Conservation (phyloP, 2,797 vertebrate genomes). For the Propithecus perrieri region DNA sequence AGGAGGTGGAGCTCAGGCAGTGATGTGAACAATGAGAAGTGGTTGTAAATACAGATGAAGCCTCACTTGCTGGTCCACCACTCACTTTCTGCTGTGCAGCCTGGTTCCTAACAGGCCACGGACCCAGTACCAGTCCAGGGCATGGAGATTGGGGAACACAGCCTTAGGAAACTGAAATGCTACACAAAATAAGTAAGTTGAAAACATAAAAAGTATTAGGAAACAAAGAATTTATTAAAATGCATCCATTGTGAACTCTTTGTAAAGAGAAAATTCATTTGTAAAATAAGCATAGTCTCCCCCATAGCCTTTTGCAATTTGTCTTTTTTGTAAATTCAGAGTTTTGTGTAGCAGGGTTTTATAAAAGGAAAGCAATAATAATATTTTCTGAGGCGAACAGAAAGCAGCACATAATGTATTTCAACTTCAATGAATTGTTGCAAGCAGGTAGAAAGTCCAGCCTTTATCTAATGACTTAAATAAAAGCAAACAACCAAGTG, state of each 20-base stretch:
- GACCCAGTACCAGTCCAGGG: too few species aligned
- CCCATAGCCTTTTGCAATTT: background rate
- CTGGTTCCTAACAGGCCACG: too few species aligned
- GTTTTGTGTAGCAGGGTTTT: background rate
- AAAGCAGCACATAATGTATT: background rate
- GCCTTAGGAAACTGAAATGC: background rate
- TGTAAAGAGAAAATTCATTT: background rate
- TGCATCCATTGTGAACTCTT: background rate
- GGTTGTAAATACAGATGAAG: too few species aligned
- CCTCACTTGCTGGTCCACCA: too few species aligned
- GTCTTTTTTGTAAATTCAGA: background rate
- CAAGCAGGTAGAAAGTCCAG: background rate
- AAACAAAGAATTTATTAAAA: background rate
- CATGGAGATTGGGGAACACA: too few species aligned
- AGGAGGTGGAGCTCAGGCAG: too few species aligned
- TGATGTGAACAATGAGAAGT: too few species aligned
- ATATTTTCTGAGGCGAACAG: conserved; percentile 37
- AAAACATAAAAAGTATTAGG: background rate
- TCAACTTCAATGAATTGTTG: background rate
- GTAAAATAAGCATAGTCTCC: background rate
- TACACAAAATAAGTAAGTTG: background rate
- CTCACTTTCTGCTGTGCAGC: too few species aligned
- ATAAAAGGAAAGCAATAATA: conserved; percentile 13
- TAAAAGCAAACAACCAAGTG: background rate
- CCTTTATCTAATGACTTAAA: conserved; percentile 25